phyloP scores from a whole-genome alignment of 2,797 vertebrate species.

The Argentina silus region DNA sequence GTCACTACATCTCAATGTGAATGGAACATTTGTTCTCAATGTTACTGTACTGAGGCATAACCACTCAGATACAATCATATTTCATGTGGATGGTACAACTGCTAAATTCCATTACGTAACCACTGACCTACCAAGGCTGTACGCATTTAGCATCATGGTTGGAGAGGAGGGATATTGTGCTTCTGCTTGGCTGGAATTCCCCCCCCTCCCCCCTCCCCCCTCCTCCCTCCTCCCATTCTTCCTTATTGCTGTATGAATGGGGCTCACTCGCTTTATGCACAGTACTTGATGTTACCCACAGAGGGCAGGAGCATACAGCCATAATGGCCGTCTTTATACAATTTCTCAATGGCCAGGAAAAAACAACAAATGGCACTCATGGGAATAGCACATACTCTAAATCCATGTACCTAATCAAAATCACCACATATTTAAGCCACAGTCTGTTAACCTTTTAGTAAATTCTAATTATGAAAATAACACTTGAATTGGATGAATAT shows the following conservation, averaged over 20 bases:
- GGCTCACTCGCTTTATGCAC: not conserved
- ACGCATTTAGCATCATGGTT: not conserved
- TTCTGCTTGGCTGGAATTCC: not conserved
- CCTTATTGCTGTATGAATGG: not conserved
- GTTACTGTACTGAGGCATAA: no score
- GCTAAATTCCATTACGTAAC: slow-evolving; percentile 4
- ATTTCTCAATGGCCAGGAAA: not conserved
- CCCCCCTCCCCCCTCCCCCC: no score
- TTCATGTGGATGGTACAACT: not conserved
- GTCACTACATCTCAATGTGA: not conserved
- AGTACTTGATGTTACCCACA: not conserved
- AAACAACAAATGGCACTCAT: not conserved
- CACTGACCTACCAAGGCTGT: not conserved
- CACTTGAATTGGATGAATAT: no score
- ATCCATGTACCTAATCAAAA: no score
- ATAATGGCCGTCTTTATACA: not conserved
- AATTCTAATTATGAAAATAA: no score
- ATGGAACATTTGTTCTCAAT: not conserved
- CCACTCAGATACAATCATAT: not conserved
- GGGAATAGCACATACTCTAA: no score
- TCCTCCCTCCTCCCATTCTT: not conserved
- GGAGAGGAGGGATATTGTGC: not conserved
- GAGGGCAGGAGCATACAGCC: not conserved
- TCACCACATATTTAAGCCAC: no score
- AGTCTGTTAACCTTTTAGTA: no score